Evolutionary conservation across 2,888 invertebrate species (phyloP).

Genomic region (Itoplectis maculator): DNA sequence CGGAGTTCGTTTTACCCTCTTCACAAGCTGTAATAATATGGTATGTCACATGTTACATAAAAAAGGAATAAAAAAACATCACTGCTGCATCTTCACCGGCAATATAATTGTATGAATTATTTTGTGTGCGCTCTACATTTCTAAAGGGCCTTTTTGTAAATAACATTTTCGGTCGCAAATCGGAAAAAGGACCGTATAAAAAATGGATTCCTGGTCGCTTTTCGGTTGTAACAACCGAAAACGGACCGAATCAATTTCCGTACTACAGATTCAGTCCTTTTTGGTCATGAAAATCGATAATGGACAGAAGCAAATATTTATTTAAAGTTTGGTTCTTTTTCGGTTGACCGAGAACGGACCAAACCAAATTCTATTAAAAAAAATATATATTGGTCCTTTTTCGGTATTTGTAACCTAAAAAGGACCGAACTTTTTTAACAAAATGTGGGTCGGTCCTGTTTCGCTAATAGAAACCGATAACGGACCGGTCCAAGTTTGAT

Average conservation of each 20-base stretch:
- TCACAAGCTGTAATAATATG: constrained; percentile 13
- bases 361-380: not conserved
- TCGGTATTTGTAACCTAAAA: not conserved
- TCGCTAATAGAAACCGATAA: constrained; percentile 1
- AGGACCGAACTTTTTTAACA: constrained; percentile 21
- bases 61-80: not conserved
- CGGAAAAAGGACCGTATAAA: constrained; percentile 4
- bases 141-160: constrained; percentile 8
- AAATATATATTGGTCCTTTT: constrained; percentile 3
- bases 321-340: constrained; percentile 4
- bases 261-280: not conserved
- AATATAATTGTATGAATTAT: constrained; percentile 12
- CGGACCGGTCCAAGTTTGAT: constrained; percentile 13
- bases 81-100: constrained; percentile 8
- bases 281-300: constrained; percentile 6
- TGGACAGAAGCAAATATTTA: constrained; percentile 1
- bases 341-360: constrained; percentile 13
- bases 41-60: constrained; percentile 2
- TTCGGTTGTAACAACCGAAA: constrained; percentile 12
- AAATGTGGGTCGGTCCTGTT: constrained; percentile 7
- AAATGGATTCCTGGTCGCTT: constrained; percentile 10
- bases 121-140: constrained; percentile 10
- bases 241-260: constrained; percentile 4
- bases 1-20: not conserved
- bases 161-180: constrained; percentile 10